These are phyloP conservation scores for Chelonoidis abingdonii DNA, from an alignment of 2,113 vertebrate genomes.

Conservation along the genomic window DNA sequence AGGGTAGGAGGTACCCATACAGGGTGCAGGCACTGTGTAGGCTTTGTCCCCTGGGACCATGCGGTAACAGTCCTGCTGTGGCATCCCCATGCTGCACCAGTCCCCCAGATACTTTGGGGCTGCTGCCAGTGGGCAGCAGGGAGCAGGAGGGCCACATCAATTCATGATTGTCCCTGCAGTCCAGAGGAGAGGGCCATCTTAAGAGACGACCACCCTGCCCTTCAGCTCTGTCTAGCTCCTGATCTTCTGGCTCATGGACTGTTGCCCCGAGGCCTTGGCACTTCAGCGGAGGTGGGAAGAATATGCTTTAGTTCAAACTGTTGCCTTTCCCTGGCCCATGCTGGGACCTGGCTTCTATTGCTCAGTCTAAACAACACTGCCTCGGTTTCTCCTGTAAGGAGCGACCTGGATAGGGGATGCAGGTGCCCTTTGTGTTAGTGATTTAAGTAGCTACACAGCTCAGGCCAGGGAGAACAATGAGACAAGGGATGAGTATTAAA, in stretches of 20 bases:
- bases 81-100: too few relatives aligned
- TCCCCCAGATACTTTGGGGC: too few relatives aligned
- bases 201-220: too few relatives aligned
- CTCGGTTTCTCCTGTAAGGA: not conserved
- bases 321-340: not conserved
- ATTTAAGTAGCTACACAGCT: not conserved
- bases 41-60: too few relatives aligned
- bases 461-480: not conserved
- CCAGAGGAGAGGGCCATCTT: too few relatives aligned
- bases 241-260: too few relatives aligned
- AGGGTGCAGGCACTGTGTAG: too few relatives aligned
- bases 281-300: not conserved
- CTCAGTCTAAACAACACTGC: not conserved
- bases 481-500: not conserved
- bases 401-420: not conserved
- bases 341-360: not conserved
- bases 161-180: too few relatives aligned
- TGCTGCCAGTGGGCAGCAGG: too few relatives aligned
- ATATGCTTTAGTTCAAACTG: not conserved
- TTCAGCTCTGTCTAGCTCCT: too few relatives aligned
- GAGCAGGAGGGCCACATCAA: too few relatives aligned
- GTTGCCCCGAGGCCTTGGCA: not conserved
- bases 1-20: not conserved
- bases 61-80: too few relatives aligned
- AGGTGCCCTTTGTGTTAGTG: not conserved